phyloP scores from a whole-genome alignment of 2,113 vertebrate genomes.

The Hippocampus comes region DNA sequence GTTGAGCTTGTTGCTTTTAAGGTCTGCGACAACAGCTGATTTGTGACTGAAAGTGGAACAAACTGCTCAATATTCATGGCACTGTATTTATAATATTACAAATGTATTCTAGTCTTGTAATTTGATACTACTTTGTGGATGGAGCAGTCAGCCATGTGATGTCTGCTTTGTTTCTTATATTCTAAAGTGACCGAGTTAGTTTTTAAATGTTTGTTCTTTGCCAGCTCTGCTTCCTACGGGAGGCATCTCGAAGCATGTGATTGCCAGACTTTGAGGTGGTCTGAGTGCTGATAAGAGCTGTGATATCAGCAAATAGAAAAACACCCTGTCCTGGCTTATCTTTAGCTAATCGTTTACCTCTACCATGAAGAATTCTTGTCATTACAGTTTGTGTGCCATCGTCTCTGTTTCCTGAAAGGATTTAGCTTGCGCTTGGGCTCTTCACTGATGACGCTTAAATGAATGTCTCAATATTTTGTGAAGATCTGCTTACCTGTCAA shows the following conservation, averaged over 20 bases:
- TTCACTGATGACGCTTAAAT: constrained; percentile 12
- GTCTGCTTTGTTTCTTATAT: not conserved
- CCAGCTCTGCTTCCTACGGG: not conserved
- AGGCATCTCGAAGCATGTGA: not conserved
- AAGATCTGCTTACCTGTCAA: not conserved
- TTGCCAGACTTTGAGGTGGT: constrained; percentile 6
- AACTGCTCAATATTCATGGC: not conserved
- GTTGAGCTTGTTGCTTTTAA: not conserved
- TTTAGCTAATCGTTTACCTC: constrained; percentile 15
- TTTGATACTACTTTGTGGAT: not conserved
- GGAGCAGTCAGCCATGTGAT: not conserved
- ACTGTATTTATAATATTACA: not conserved
- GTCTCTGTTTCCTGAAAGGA: not conserved
- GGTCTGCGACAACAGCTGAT: not conserved
- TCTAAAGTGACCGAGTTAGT: not conserved
- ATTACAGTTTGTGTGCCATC: constrained; percentile 7
- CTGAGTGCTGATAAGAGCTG: constrained; percentile 23
- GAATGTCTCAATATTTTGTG: constrained; percentile 17
- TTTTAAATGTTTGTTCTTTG: not conserved
- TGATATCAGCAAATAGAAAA: constrained; percentile 23
- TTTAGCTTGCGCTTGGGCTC: constrained; percentile 5
- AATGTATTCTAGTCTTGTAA: not conserved
- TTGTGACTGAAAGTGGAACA: not conserved
- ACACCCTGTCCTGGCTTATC: constrained; percentile 21
- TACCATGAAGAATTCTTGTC: not conserved